These are phyloP conservation scores for Xenentodon cancila DNA, from an alignment of 2,797 vertebrate genomes.

Conservation along the genomic window DNA sequence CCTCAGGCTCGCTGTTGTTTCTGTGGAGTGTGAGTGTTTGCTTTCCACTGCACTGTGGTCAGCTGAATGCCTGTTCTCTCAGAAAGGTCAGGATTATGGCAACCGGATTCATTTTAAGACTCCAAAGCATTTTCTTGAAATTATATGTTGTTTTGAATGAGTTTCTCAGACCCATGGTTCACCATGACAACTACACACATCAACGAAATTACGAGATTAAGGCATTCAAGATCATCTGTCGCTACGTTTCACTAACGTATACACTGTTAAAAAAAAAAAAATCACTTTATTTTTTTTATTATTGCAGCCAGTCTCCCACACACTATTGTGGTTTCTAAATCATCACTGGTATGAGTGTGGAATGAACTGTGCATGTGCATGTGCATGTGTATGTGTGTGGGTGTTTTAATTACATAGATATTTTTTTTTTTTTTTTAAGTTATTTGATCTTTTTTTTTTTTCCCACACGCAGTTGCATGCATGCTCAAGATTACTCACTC, in stretches of 20 bases:
- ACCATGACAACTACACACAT: constrained; percentile 10
- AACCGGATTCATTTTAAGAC: constrained; percentile 40
- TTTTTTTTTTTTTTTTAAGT: constrained; percentile 30
- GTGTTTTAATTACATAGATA: constrained; percentile 50
- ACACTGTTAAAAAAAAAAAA: constrained; percentile 22
- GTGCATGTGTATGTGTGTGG: constrained; percentile 2
- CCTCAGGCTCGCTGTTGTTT: background rate
- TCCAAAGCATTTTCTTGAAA: constrained; percentile 42
- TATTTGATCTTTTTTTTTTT: constrained; percentile 41
- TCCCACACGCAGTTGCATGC: constrained; percentile 32
- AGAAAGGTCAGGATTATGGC: constrained; percentile 32
- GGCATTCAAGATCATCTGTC: constrained; percentile 5
- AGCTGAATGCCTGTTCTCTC: constrained; percentile 37
- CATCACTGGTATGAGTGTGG: constrained; percentile 40
- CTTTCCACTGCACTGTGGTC: constrained; percentile 32
- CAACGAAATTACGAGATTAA: constrained; percentile 33
- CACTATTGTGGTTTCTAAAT: constrained; percentile 47
- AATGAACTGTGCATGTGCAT: constrained; percentile 13
- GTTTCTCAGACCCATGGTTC: constrained; percentile 37
- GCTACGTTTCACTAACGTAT: constrained; percentile 33
- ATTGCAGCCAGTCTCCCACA: constrained; percentile 24
- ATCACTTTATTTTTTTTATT: constrained; percentile 30
- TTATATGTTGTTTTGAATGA: constrained; percentile 33
- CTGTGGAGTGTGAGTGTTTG: constrained; percentile 14
- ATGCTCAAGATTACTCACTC: constrained; percentile 20